Conservation (phyloP, 1,140 invertebrate genomes). For the Calycopis cecrops region DNA sequence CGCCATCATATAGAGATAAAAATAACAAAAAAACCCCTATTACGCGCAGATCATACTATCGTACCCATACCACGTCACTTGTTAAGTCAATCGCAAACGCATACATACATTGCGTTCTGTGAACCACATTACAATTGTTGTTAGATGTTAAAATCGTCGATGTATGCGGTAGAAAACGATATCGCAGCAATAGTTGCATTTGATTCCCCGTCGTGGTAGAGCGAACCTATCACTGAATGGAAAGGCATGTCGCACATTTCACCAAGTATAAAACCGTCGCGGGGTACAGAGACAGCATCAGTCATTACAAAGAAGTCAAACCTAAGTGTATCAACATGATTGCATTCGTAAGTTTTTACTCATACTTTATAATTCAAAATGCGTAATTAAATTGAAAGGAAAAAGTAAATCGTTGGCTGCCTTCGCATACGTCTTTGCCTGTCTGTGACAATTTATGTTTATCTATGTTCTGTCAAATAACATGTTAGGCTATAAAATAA, state of each 20-base stretch:
- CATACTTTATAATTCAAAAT: conserved; percentile 11
- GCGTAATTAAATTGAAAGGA: not conserved
- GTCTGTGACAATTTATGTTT: not conserved
- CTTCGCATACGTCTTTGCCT: not conserved
- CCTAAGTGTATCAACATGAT: conserved; percentile 63
- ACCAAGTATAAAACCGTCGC: conserved; percentile 66
- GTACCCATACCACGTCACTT: not conserved
- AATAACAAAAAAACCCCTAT: conserved; percentile 33
- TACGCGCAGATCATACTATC: conserved; percentile 19
- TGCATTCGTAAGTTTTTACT: conserved; percentile 56
- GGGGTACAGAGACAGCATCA: conserved; percentile 50
- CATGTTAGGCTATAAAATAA: not conserved
- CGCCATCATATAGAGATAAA: conserved; percentile 33
- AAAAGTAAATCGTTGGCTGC: no score
- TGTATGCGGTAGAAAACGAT: conserved; percentile 19
- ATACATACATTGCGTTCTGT: conserved; percentile 23
- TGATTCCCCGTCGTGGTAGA: conserved; percentile 25
- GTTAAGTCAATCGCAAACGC: not conserved
- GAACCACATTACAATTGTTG: not conserved
- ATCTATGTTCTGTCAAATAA: no score
- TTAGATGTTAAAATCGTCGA: conserved; percentile 23
- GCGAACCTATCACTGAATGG: conserved; percentile 60
- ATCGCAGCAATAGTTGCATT: not conserved
- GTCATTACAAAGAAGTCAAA: conserved; percentile 56
- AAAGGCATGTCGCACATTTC: conserved; percentile 62